phyloP scores from a whole-genome alignment of 2,113 vertebrate species.

The Brachyhypopomus gauderio region DNA sequence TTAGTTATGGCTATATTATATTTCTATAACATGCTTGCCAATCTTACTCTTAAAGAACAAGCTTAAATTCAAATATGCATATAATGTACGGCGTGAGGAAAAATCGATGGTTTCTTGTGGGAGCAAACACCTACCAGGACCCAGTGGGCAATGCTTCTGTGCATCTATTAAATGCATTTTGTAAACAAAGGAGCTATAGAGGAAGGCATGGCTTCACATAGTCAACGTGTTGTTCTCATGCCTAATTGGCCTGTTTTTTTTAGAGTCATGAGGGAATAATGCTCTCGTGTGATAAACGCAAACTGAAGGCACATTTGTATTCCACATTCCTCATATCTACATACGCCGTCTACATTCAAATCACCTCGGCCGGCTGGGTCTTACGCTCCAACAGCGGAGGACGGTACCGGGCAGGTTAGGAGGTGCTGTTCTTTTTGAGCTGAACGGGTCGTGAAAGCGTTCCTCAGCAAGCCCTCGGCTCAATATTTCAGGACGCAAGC shows the following conservation, averaged over 20 bases:
- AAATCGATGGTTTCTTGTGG: background rate
- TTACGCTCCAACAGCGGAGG: background rate
- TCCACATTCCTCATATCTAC: background rate
- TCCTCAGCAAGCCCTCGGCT: conserved; percentile 14
- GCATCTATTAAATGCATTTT: background rate
- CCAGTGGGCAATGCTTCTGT: background rate
- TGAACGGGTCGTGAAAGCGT: conserved; percentile 11
- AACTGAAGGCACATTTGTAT: background rate
- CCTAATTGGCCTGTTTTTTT: conserved; percentile 17
- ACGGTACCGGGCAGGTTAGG: background rate
- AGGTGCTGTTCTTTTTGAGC: background rate
- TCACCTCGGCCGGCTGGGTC: background rate
- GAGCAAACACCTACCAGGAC: background rate
- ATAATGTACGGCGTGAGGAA: background rate
- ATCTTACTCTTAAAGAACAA: background rate
- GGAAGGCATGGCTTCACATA: background rate
- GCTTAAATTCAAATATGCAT: background rate
- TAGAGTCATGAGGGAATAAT: background rate
- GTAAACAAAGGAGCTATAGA: background rate
- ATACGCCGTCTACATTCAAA: background rate
- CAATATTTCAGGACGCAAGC: conserved; percentile 40
- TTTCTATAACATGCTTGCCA: no score
- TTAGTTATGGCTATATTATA: no score
- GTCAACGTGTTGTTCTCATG: background rate
- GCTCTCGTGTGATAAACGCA: background rate